A percentile compares a stretch with the other conserved stretches of the same genome.
phyloP scores from a whole-genome alignment of 2,888 invertebrate genomes.

The Andrena praecox region DNA sequence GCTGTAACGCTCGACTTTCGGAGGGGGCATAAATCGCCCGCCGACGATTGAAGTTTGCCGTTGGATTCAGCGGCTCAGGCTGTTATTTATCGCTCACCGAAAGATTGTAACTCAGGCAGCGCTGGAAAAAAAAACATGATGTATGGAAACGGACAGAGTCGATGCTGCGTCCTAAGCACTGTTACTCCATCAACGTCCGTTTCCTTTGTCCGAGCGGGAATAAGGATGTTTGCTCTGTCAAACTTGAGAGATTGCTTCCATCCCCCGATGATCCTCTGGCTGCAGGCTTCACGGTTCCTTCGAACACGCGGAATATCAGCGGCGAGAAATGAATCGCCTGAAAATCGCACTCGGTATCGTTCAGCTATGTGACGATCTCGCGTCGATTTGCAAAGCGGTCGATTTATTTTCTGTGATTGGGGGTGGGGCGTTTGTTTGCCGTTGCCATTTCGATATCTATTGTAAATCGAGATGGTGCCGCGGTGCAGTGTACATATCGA shows the following conservation, averaged over 20 bases:
- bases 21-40: neutral
- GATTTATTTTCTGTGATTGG: constrained; percentile 10
- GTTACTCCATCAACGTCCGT: neutral
- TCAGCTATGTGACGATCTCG: neutral
- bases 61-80: neutral
- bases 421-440: neutral
- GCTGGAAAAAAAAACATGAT: neutral
- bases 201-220: neutral
- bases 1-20: neutral
- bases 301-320: neutral
- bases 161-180: neutral
- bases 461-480: constrained; percentile 2
- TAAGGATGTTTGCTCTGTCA: neutral
- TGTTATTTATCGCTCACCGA: neutral
- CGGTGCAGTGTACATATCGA: neutral
- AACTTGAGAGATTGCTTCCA: neutral
- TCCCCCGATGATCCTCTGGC: too few species aligned
- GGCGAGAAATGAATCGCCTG: neutral
- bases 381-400: constrained; percentile 15
- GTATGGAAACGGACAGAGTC: neutral
- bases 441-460: constrained; percentile 10
- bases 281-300: neutral
- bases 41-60: neutral
- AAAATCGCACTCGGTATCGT: neutral
- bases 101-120: neutral